Conservation (phyloP, 1,140 invertebrate genomes). For the Pogonomyrmex californicus region DNA sequence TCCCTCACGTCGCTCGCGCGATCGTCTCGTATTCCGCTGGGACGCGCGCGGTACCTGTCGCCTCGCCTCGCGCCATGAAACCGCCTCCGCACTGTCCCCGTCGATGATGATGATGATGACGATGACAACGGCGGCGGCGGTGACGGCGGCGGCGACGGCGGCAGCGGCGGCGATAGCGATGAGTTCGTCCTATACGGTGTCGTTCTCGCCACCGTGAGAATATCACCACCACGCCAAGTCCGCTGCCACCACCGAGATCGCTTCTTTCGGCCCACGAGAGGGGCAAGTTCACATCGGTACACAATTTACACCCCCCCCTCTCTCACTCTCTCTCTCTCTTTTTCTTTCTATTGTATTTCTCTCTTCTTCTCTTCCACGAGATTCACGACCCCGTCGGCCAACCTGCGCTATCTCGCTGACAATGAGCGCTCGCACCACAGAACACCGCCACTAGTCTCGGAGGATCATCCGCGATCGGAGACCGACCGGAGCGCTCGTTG, state of each 20-base stretch:
- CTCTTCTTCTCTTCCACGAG: conserved; percentile 1
- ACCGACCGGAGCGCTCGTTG: conserved; percentile 50
- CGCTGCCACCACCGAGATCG: background rate
- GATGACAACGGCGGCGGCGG: background rate
- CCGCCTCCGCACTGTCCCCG: conserved; percentile 26
- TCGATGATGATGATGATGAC: background rate
- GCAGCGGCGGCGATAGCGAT: background rate
- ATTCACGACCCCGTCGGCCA: conserved; percentile 35
- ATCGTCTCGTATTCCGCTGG: conserved; percentile 26
- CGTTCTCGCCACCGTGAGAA: conserved; percentile 15
- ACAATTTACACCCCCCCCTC: background rate
- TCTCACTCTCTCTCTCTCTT: conserved; percentile 8
- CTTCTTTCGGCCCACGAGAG: background rate
- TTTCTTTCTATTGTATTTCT: background rate
- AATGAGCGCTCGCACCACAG: conserved; percentile 74
- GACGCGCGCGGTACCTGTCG: conserved; percentile 44
- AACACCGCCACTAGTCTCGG: conserved; percentile 72
- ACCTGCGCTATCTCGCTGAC: conserved; percentile 55
- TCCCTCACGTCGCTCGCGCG: conserved; percentile 56
- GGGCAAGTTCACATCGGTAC: conserved; percentile 42
- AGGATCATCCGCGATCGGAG: conserved; percentile 68
- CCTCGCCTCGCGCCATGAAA: conserved; percentile 48
- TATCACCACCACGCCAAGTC: background rate
- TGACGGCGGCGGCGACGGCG: conserved; percentile 5
- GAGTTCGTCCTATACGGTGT: background rate